Percentiles rank a stretch among this genome's conserved stretches.
Conservation (phyloP, 2,888 invertebrate species). For the Erpobdella octoculata region DNA sequence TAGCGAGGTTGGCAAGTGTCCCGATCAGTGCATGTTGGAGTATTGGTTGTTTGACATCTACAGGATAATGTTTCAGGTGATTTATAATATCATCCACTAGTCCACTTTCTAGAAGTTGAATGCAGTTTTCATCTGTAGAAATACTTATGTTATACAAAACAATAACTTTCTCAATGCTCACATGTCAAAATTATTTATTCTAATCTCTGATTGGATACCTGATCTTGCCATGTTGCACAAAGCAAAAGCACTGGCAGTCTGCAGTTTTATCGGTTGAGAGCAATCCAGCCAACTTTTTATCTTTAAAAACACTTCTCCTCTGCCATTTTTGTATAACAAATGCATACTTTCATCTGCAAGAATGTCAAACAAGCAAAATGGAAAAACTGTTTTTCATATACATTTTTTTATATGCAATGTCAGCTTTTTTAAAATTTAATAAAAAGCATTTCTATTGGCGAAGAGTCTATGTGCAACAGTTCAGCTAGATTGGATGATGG, state of each 20-base stretch:
- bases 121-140: constrained; percentile 15
- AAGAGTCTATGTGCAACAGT: too few species aligned
- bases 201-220: too few species aligned
- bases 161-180: too few species aligned
- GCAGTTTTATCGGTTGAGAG: not conserved
- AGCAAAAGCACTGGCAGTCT: constrained; percentile 20
- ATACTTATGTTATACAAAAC: too few species aligned
- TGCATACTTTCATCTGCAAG: constrained; percentile 16
- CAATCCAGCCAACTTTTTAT: constrained; percentile 11
- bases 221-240: constrained; percentile 24
- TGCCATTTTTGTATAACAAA: constrained; percentile 4
- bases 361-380: too few species aligned
- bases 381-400: too few species aligned
- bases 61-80: not conserved
- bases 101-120: constrained; percentile 17
- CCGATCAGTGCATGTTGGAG: constrained; percentile 23
- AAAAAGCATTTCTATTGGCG: too few species aligned
- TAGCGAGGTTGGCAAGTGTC: constrained; percentile 18
- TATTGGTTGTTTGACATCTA: not conserved
- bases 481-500: too few species aligned
- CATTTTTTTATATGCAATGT: too few species aligned
- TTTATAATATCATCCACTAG: constrained; percentile 7
- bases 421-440: too few species aligned
- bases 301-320: not conserved
- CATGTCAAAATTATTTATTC: not conserved